Percentiles rank a stretch among this genome's conserved stretches.
These are phyloP conservation scores for Barnardius zonarius DNA, from an alignment of 2,113 vertebrate genomes.

Conservation along the genomic window DNA sequence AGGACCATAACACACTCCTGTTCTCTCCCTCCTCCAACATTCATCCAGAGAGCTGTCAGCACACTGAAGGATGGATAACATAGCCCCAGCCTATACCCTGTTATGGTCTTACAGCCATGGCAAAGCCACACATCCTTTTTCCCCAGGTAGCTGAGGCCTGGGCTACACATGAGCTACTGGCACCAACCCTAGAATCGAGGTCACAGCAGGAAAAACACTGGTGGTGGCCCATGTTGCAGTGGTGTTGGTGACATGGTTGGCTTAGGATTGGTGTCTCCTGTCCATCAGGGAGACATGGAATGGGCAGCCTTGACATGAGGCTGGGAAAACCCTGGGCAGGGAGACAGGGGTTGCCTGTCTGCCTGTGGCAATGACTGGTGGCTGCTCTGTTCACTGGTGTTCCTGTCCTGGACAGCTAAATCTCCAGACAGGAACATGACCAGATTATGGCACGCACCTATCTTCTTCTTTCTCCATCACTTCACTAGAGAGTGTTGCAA, in stretches of 20 bases:
- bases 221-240: not conserved
- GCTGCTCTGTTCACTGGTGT: not conserved
- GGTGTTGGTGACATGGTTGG: not conserved
- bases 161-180: not conserved
- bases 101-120: not conserved
- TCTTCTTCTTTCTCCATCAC: not conserved
- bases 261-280: not conserved
- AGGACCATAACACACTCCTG: no score
- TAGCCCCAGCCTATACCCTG: rapidly evolving
- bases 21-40: not conserved
- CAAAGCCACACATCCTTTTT: not conserved
- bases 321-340: not conserved
- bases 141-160: not conserved
- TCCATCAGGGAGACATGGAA: not conserved
- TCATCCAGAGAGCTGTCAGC: not conserved
- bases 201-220: not conserved
- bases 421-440: no score
- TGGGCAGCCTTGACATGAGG: not conserved
- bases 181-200: not conserved
- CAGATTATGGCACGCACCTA: rapidly evolving
- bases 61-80: not conserved
- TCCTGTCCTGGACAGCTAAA: not conserved
- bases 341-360: not conserved
- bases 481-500: not conserved
- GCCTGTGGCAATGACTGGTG: not conserved